These are phyloP conservation scores for Leucophora obtusa DNA, from an alignment of 2,888 invertebrate genomes.

Conservation along the genomic window DNA sequence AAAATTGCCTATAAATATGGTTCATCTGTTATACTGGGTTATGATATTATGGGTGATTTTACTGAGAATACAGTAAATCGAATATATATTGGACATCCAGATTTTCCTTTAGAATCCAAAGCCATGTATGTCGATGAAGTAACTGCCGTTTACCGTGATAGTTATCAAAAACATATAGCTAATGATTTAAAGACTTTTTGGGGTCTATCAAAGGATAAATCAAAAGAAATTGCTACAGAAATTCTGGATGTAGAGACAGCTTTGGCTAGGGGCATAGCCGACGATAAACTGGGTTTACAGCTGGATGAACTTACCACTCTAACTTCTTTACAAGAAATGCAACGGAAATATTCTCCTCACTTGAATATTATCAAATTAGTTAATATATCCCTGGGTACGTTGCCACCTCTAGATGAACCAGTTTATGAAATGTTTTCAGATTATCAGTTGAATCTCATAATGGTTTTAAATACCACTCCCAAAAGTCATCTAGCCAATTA, in stretches of 20 bases:
- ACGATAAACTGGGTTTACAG: slow-evolving; percentile 63
- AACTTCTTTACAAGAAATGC: slow-evolving; percentile 67
- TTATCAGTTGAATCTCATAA: slow-evolving; percentile 70
- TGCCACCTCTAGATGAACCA: slow-evolving; percentile 59
- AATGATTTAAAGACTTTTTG: slow-evolving; percentile 66
- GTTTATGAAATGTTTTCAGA: slow-evolving; percentile 69
- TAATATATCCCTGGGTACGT: slow-evolving; percentile 67
- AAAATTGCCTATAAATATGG: slow-evolving; percentile 69
- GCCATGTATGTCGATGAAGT: slow-evolving; percentile 68
- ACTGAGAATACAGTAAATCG: slow-evolving; percentile 66
- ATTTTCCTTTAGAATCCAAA: slow-evolving; percentile 66
- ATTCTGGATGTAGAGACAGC: slow-evolving; percentile 72
- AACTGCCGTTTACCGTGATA: slow-evolving; percentile 54
- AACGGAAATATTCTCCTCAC: slow-evolving; percentile 66
- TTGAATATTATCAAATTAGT: slow-evolving; percentile 70
- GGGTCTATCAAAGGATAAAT: slow-evolving; percentile 62
- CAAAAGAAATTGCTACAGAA: slow-evolving; percentile 68
- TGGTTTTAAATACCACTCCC: slow-evolving; percentile 65
- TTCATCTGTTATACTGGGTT: slow-evolving; percentile 66
- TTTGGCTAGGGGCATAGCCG: slow-evolving; percentile 71
- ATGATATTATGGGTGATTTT: slow-evolving; percentile 68
- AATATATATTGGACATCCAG: slow-evolving; percentile 68
- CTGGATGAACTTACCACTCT: slow-evolving; percentile 61
- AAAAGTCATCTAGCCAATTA: slow-evolving; percentile 73
- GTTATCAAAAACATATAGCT: slow-evolving; percentile 57